Evolutionary conservation across 2,888 invertebrate genomes (phyloP).

Genomic region (Steromphala cineraria): DNA sequence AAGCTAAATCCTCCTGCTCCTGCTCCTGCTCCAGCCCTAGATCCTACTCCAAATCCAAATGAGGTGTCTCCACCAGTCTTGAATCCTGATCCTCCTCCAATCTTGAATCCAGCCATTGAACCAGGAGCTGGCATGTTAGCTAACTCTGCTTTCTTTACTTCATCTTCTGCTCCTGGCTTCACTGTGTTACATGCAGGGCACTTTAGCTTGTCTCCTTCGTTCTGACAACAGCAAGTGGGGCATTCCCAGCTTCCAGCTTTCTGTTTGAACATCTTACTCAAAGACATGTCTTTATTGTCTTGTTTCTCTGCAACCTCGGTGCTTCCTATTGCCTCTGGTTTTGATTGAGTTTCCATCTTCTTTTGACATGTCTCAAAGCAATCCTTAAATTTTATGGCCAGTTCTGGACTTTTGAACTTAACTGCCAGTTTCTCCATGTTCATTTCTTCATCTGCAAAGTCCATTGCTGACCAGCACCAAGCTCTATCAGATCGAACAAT

Average conservation of each 20-base stretch:
- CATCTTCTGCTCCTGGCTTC: constrained; percentile 65
- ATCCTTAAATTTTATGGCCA: constrained; percentile 83
- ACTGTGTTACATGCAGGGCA: constrained; percentile 69
- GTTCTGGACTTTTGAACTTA: constrained; percentile 86
- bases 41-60: not conserved
- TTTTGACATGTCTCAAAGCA: constrained; percentile 79
- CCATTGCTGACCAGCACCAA: constrained; percentile 77
- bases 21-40: not conserved
- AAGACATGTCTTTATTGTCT: constrained; percentile 21
- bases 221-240: constrained; percentile 80
- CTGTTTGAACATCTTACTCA: constrained; percentile 78
- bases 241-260: constrained; percentile 82
- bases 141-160: constrained; percentile 37
- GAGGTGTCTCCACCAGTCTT: not conserved
- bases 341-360: constrained; percentile 25
- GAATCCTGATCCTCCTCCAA: constrained; percentile 22
- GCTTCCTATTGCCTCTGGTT: not conserved
- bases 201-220: constrained; percentile 72
- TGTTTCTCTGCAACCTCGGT: not conserved
- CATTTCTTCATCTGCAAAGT: constrained; percentile 87
- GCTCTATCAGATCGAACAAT: constrained; percentile 80
- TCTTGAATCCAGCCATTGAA: constrained; percentile 32
- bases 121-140: not conserved
- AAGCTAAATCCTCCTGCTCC: constrained; percentile 27
- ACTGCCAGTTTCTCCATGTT: constrained; percentile 86